Conservation (phyloP, 2,888 invertebrate species). For the Coenonympha glycerion region DNA sequence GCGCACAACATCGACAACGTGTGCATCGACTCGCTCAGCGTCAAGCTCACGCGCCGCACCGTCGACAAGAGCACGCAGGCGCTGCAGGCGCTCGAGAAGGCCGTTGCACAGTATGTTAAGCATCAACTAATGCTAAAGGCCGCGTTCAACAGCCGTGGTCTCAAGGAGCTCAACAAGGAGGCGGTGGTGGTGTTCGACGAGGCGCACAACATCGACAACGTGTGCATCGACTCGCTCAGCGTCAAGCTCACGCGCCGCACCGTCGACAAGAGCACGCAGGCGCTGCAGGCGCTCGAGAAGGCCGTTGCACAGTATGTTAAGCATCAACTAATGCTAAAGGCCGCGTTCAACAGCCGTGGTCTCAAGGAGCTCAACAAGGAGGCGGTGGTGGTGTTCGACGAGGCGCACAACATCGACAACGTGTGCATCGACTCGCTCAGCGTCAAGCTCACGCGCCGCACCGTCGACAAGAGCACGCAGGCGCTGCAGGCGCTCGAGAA, state of each 20-base stretch:
- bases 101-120: constrained; percentile 82
- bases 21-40: constrained; percentile 99
- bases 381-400: constrained; percentile 98
- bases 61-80: constrained; percentile 90
- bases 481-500: constrained; percentile 87
- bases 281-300: constrained; percentile 84
- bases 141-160: too few species aligned
- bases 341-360: too few species aligned
- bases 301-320: too few species aligned
- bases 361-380: constrained; percentile 92
- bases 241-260: constrained; percentile 91
- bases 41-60: constrained; percentile 89
- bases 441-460: constrained; percentile 90
- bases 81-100: constrained; percentile 84
- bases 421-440: constrained; percentile 99
- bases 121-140: too few species aligned
- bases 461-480: constrained; percentile 88
- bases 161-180: constrained; percentile 92
- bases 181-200: constrained; percentile 99
- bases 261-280: constrained; percentile 88
- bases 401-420: constrained; percentile 99
- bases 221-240: constrained; percentile 99
- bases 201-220: constrained; percentile 99
- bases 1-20: constrained; percentile 99
- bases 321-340: too few species aligned